Evolutionary conservation across 2,113 vertebrate species (phyloP).

Genomic region (Abramis brama): DNA sequence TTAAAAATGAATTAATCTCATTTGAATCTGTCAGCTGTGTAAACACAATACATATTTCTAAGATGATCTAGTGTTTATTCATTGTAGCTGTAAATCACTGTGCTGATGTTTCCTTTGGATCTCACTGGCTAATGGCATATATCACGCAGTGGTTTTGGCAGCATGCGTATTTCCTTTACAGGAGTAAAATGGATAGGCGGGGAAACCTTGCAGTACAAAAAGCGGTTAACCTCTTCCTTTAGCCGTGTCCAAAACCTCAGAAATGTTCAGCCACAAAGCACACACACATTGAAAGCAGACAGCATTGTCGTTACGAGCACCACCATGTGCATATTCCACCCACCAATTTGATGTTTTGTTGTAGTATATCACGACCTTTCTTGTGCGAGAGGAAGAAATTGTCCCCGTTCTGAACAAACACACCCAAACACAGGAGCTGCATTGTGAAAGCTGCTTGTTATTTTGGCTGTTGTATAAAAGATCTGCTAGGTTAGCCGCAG

Average conservation of each 20-base stretch:
- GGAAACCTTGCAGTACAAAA: slow-evolving; percentile 39
- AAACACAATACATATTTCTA: slow-evolving; percentile 22
- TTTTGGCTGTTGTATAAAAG: slow-evolving; percentile 34
- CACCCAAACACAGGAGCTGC: slow-evolving; percentile 3
- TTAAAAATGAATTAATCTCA: slow-evolving; percentile 5
- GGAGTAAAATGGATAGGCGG: slow-evolving; percentile 34
- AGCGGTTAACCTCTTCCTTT: slow-evolving; percentile 42
- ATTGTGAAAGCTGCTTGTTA: slow-evolving; percentile 31
- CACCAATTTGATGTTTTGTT: neutral
- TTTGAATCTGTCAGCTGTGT: slow-evolving; percentile 11
- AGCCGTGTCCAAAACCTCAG: slow-evolving; percentile 24
- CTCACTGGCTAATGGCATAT: slow-evolving; percentile 18
- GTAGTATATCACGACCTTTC: neutral
- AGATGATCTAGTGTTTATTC: neutral
- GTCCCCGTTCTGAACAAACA: slow-evolving; percentile 25
- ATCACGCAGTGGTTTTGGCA: slow-evolving; percentile 10
- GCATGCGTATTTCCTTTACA: slow-evolving; percentile 33
- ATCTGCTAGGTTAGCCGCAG: slow-evolving; percentile 25
- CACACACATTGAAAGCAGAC: slow-evolving; percentile 17
- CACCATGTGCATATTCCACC: slow-evolving; percentile 1
- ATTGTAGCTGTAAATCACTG: neutral
- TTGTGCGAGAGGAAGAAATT: slow-evolving; percentile 5
- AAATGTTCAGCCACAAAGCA: slow-evolving; percentile 25
- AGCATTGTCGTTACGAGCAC: neutral
- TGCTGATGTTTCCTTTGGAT: slow-evolving; percentile 21